These are phyloP conservation scores for Phalera bucephala DNA, from an alignment of 2,888 invertebrate genomes.

Conservation along the genomic window DNA sequence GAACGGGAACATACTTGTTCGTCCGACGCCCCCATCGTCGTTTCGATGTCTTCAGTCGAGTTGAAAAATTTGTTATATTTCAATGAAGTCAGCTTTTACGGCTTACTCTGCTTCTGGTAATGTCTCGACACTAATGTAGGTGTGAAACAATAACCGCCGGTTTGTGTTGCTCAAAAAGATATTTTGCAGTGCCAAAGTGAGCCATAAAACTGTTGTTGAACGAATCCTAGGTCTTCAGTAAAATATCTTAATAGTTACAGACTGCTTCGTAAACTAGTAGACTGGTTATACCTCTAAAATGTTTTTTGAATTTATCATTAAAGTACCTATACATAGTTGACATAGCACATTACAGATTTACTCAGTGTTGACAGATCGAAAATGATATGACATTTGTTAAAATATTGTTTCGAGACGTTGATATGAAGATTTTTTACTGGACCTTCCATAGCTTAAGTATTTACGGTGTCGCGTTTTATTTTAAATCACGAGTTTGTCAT, in stretches of 20 bases:
- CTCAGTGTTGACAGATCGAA: conserved; percentile 54
- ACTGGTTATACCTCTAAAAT: conserved; percentile 77
- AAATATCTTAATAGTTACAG: conserved; percentile 74
- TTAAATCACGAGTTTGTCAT: conserved; percentile 38
- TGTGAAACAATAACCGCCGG: conserved; percentile 50
- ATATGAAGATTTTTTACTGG: conserved; percentile 63
- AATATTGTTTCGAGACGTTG: conserved; percentile 46
- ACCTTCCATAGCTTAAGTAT: conserved; percentile 48
- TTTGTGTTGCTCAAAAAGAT: conserved; percentile 73
- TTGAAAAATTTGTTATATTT: conserved; percentile 45
- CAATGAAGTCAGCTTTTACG: conserved; percentile 69
- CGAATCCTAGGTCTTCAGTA: conserved; percentile 69
- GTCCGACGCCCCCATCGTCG: conserved; percentile 27
- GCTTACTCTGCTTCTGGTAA: conserved; percentile 77
- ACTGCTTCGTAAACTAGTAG: conserved; percentile 78
- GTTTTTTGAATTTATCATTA: conserved; percentile 62
- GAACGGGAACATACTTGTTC: conserved; percentile 15
- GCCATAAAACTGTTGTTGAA: conserved; percentile 73
- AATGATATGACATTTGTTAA: conserved; percentile 52
- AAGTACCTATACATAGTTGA: conserved; percentile 59
- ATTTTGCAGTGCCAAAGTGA: conserved; percentile 79
- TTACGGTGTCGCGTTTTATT: conserved; percentile 32
- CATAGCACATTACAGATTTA: conserved; percentile 62
- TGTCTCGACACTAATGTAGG: conserved; percentile 40
- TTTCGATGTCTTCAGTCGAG: conserved; percentile 40